A percentile compares a stretch with the other conserved stretches of the same genome.
Conservation (phyloP, 2,113 vertebrate genomes). For the Myanophis thanlyinensis region DNA sequence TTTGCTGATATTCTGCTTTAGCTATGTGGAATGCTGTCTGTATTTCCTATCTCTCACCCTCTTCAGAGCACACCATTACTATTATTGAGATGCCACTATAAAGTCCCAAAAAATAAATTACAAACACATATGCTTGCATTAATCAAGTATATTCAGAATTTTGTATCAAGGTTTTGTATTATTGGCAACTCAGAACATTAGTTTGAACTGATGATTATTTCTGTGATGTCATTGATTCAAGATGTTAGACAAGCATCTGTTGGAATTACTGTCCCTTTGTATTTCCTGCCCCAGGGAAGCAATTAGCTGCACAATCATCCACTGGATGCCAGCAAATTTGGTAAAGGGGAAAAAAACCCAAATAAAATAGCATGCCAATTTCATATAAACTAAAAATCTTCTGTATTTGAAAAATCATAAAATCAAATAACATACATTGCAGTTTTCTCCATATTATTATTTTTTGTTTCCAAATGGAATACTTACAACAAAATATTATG, state of each 20-base stretch:
- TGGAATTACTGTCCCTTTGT: not conserved
- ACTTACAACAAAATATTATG: not conserved
- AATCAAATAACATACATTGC: not conserved
- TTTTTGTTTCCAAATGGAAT: not conserved
- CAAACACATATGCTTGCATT: not conserved
- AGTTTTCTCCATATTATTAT: not conserved
- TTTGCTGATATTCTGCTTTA: no score
- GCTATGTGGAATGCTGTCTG: not conserved
- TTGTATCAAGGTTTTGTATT: not conserved
- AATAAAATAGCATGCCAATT: not conserved
- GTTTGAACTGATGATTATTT: not conserved
- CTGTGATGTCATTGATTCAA: not conserved
- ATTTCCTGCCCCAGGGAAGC: not conserved
- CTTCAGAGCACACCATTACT: not conserved
- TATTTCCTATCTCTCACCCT: not conserved
- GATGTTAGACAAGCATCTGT: not conserved
- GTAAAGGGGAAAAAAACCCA: accelerated
- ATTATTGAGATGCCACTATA: not conserved
- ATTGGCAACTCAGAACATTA: not conserved
- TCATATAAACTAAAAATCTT: not conserved
- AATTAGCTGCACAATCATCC: not conserved
- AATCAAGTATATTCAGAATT: not conserved
- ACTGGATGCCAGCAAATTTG: not conserved
- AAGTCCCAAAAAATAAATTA: not conserved
- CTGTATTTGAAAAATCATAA: not conserved